Evolutionary conservation across 2,888 invertebrate genomes (phyloP).

Genomic region (Thysanoteuthis rhombus): DNA sequence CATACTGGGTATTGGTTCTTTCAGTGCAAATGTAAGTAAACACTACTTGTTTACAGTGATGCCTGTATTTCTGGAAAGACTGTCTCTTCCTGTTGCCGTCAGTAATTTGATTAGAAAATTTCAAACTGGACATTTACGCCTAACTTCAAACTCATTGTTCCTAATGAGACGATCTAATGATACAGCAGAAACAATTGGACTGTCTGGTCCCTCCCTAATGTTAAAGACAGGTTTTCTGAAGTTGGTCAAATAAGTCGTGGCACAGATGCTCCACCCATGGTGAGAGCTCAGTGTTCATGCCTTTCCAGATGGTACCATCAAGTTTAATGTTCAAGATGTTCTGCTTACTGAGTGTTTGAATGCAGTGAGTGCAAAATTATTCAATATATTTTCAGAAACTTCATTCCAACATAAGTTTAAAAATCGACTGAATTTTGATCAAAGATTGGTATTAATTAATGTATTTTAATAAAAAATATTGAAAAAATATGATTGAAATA

Average conservation of each 20-base stretch:
- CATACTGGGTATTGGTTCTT: background rate
- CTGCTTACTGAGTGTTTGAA: no score
- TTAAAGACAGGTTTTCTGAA: constrained; percentile 12
- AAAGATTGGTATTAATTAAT: no score
- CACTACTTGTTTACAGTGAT: background rate
- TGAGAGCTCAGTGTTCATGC: background rate
- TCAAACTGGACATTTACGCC: background rate
- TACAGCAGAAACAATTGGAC: background rate
- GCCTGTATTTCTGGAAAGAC: background rate
- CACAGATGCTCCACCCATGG: background rate
- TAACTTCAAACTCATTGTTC: background rate
- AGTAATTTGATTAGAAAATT: background rate
- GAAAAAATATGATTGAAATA: no score
- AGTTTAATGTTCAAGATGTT: background rate
- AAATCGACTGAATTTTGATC: no score
- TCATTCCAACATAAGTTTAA: no score
- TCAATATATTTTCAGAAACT: no score
- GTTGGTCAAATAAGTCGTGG: background rate
- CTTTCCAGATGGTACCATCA: background rate
- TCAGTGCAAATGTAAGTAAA: background rate
- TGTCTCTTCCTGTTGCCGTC: background rate
- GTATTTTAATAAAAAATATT: no score
- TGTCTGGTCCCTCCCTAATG: constrained; percentile 12
- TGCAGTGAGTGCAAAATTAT: no score
- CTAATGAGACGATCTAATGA: background rate